These are phyloP conservation scores for Crotalus viridis DNA, from an alignment of 2,113 vertebrate genomes.

Conservation along the genomic window DNA sequence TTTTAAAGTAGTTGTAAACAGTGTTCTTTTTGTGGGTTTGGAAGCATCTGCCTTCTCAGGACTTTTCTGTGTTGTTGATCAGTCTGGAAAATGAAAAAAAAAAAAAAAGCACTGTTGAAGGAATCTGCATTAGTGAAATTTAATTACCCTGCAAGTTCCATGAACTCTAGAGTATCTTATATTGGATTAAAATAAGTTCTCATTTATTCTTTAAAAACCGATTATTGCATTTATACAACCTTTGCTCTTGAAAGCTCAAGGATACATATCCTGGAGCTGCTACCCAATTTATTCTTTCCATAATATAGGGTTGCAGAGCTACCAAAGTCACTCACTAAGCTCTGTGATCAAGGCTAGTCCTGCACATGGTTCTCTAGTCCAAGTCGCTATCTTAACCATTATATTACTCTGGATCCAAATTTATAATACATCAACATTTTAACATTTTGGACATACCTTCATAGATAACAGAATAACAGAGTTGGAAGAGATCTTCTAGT, in stretches of 20 bases:
- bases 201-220: background rate
- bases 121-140: background rate
- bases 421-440: background rate
- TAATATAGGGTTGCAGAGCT: background rate
- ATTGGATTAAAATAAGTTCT: background rate
- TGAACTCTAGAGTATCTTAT: background rate
- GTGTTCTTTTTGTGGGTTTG: constrained; percentile 74
- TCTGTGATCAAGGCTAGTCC: background rate
- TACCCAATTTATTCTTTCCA: background rate
- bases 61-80: constrained; percentile 71
- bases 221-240: background rate
- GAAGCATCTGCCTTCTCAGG: constrained; percentile 76
- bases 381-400: background rate
- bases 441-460: background rate
- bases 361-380: background rate
- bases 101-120: constrained; percentile 19
- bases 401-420: background rate
- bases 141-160: background rate
- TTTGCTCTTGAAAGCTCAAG: background rate
- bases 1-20: constrained; percentile 74
- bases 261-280: background rate
- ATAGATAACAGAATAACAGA: background rate
- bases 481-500: background rate
- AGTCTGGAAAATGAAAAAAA: constrained; percentile 70
- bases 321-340: background rate